Conservation (phyloP, 2,113 vertebrate genomes). For the Ceyx margarethae region DNA sequence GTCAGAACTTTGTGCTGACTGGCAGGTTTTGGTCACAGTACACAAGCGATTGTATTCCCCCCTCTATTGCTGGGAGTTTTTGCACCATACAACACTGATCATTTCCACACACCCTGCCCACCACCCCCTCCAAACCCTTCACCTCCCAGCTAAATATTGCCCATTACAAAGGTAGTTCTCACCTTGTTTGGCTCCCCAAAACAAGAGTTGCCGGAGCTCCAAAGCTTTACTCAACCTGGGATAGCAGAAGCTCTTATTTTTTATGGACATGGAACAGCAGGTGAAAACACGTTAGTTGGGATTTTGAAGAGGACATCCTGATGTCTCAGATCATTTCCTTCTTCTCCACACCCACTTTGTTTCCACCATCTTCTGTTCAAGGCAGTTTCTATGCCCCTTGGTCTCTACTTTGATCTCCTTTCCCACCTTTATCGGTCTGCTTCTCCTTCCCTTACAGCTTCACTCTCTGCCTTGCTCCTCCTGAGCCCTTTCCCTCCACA, state of each 20-base stretch:
- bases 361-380: not conserved
- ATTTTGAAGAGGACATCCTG: not conserved
- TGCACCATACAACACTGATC: not conserved
- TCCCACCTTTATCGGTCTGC: not conserved
- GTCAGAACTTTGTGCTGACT: not conserved
- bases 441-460: not conserved
- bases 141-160: not conserved
- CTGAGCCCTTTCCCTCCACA: not conserved
- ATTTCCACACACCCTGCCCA: no score
- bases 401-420: not conserved
- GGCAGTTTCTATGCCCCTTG: not conserved
- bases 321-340: not conserved
- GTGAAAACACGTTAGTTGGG: not conserved
- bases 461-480: not conserved
- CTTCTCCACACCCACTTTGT: not conserved
- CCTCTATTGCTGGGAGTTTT: not conserved
- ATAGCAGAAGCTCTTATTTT: not conserved
- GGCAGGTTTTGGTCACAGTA: not conserved
- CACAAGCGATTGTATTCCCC: not conserved
- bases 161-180: not conserved
- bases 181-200: not conserved
- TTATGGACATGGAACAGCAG: not conserved
- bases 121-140: not conserved
- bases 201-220: not conserved
- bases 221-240: not conserved